Base-by-base conservation (phyloP, 2,888 invertebrate species). In the Caenorhabditis sp. region DNA sequence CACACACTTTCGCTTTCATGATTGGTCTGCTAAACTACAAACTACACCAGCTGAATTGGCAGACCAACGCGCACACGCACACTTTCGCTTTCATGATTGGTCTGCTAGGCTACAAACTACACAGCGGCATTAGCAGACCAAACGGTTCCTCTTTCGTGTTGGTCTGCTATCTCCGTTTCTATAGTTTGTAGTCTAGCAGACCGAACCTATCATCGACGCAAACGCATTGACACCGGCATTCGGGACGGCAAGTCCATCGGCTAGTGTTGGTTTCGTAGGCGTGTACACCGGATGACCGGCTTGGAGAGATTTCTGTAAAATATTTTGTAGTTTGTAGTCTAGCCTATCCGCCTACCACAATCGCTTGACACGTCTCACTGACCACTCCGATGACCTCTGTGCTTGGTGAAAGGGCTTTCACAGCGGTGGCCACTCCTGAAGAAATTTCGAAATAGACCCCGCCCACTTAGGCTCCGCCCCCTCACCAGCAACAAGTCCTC, bases 331-430 rank as follows among this genome's bases (percentile, higher is more conserved):
- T 59, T 63, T 63, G 26, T 44, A 63, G 44, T 63, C 16, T 14
- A 44, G 5, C 16, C 19, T 47, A 38, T 12, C 14, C 1, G 7
- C 79, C 31, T 35, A 85, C 88, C 68, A 85, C 93, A 93, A 96
- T 96, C 92, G 96, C 96, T 1, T 96, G 95, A 93, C 96, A 97
- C 89, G 95, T 95, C 91, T 96, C 96, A 0, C 96, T 95, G 93
- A 97, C 97, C 0, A 96, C 96, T 1, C 96, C 97, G 92, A 96
- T 96, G 61, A 97, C 95, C 92, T 95, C 94, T 0, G 96, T 95
- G 74, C 94, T 93, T 0, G 97, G 97, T 77, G 95, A 94, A 7
- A 97, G 93, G 16, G 95, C 95, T 93, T 97, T 97, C 76, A 97
- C 94, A 1, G 96, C 97, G 0, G 96, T 94, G 7, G 96, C 96